These are phyloP conservation scores for Sitodiplosis mosellana DNA, from an alignment of 1,140 invertebrate genomes.

Conservation along the genomic window DNA sequence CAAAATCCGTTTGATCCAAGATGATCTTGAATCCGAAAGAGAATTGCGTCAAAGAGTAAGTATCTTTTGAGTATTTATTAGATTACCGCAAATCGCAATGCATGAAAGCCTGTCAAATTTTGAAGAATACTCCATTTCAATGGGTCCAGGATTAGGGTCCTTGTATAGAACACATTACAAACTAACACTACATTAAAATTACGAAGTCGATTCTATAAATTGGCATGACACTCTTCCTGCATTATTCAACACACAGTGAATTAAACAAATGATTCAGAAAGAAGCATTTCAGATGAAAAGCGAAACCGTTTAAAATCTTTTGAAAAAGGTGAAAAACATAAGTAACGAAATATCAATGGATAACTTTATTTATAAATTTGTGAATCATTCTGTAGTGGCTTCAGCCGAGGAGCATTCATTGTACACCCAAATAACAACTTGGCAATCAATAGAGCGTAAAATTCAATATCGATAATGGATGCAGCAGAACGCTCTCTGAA, in stretches of 20 bases:
- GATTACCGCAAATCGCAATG: too few species aligned
- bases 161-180: too few species aligned
- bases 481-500: too few species aligned
- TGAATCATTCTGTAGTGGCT: not conserved
- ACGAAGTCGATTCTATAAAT: too few species aligned
- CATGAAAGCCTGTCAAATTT: not conserved
- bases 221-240: too few species aligned
- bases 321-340: not conserved
- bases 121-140: too few species aligned
- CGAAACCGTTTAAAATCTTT: not conserved
- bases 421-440: too few species aligned
- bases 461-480: not conserved
- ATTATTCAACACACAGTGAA: too few species aligned
- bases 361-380: not conserved
- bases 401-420: not conserved
- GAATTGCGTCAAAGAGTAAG: constrained; percentile 93
- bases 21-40: constrained; percentile 92
- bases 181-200: too few species aligned
- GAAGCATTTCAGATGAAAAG: not conserved
- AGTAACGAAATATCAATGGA: not conserved
- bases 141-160: too few species aligned
- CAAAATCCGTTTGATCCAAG: constrained; percentile 91
- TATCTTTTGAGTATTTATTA: not conserved
- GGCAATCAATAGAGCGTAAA: not conserved
- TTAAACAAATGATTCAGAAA: too few species aligned